Conservation (phyloP, 2,888 invertebrate genomes). For the Alloplasta piceator region DNA sequence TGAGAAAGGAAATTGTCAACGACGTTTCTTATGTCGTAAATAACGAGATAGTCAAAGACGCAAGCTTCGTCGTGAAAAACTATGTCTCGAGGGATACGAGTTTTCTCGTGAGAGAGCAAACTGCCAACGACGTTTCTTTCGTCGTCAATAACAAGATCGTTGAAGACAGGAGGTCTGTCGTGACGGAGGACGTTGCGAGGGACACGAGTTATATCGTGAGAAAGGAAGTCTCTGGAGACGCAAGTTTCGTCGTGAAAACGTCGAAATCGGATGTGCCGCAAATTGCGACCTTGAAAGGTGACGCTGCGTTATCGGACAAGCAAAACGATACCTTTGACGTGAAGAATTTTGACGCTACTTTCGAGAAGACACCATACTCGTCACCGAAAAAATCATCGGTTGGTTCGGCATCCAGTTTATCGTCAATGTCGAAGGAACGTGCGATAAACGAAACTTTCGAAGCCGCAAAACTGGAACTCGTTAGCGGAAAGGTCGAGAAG, state of each 20-base stretch:
- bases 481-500: conserved; percentile 1
- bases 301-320: background rate
- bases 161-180: conserved; percentile 30
- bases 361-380: conserved; percentile 19
- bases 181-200: conserved; percentile 4
- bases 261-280: background rate
- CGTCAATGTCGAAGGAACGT: background rate
- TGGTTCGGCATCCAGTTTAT: background rate
- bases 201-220: conserved; percentile 12
- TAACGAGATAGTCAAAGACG: too few species aligned
- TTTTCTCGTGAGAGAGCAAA: too few species aligned
- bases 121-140: too few species aligned
- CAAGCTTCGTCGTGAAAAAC: too few species aligned
- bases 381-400: conserved; percentile 4
- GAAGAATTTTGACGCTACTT: conserved; percentile 41
- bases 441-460: conserved; percentile 14
- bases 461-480: conserved; percentile 38
- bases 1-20: background rate
- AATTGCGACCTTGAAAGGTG: conserved; percentile 11
- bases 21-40: background rate
- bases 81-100: too few species aligned
- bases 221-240: conserved; percentile 17
- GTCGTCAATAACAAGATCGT: too few species aligned
- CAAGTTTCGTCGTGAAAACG: conserved; percentile 36
- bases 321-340: conserved; percentile 50